Percentiles rank a stretch among this genome's conserved stretches.
Conservation (phyloP, 2,888 invertebrate species). For the Tiphia femorata region DNA sequence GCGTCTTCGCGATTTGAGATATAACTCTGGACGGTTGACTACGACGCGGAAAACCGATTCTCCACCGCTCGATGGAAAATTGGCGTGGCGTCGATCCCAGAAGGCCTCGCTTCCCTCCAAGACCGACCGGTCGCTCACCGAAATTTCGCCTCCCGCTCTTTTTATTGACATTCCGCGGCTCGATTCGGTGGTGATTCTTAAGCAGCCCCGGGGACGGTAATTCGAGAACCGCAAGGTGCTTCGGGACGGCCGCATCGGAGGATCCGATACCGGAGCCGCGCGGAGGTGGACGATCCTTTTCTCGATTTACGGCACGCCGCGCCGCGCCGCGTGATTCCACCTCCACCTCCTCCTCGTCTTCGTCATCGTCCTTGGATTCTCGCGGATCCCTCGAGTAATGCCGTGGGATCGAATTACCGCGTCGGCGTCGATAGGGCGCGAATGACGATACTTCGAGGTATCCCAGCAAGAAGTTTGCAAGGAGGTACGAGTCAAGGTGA, state of each 20-base stretch:
- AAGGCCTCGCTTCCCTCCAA: too few relatives aligned
- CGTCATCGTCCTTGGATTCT: slow-evolving; percentile 36
- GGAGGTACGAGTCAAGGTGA: too few relatives aligned
- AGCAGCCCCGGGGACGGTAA: slow-evolving; percentile 38
- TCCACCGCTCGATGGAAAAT: too few relatives aligned
- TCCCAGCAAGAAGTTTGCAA: too few relatives aligned
- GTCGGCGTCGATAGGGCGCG: slow-evolving; percentile 29
- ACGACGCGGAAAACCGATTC: background rate
- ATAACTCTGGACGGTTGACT: background rate
- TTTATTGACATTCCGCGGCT: slow-evolving; percentile 36
- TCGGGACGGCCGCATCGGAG: slow-evolving; percentile 30
- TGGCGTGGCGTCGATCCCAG: too few relatives aligned
- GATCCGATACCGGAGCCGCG: slow-evolving; percentile 41
- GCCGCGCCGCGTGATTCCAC: too few relatives aligned
- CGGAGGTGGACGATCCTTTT: slow-evolving; percentile 43
- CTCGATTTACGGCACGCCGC: slow-evolving; percentile 27
- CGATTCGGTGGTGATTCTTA: slow-evolving; percentile 35
- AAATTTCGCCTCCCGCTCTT: slow-evolving; percentile 29
- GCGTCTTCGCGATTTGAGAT: background rate
- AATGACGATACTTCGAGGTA: slow-evolving; percentile 31
- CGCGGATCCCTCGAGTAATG: slow-evolving; percentile 34
- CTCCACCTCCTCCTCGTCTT: too few relatives aligned
- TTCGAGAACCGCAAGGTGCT: slow-evolving; percentile 46
- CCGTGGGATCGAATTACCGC: slow-evolving; percentile 41
- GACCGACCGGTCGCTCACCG: background rate